Evolutionary conservation across 2,888 invertebrate species (phyloP).

Genomic region (Drosophila emarginata): DNA sequence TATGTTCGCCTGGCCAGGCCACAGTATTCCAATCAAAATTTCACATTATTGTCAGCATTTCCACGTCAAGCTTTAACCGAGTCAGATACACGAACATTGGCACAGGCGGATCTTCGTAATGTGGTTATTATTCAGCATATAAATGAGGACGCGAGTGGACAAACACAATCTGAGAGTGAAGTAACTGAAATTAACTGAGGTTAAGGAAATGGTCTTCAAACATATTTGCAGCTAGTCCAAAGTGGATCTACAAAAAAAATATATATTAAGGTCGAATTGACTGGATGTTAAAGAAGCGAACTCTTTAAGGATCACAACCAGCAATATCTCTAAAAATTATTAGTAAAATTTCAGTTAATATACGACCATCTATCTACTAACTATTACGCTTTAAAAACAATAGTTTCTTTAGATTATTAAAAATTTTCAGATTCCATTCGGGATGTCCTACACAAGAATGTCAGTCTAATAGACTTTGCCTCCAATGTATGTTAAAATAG

Average conservation of each 20-base stretch:
- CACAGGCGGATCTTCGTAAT: conserved; percentile 53
- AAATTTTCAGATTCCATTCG: conserved; percentile 77
- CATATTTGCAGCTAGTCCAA: no score
- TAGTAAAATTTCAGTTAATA: conserved; percentile 1
- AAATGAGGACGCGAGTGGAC: conserved; percentile 25
- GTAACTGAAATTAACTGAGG: neutral
- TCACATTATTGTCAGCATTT: conserved; percentile 55
- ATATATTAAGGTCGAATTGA: no score
- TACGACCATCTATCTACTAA: neutral
- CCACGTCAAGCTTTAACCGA: conserved; percentile 52
- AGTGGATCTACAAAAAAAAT: no score
- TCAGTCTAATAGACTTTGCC: conserved; percentile 79
- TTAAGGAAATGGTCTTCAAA: no score
- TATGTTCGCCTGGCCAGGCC: conserved; percentile 57
- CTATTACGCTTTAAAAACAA: neutral
- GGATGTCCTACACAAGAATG: conserved; percentile 81
- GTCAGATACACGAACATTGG: conserved; percentile 49
- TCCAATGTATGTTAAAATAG: conserved; percentile 79
- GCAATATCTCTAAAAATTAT: neutral
- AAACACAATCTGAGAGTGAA: neutral
- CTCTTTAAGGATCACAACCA: no score
- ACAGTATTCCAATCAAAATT: conserved; percentile 35
- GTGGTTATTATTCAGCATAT: conserved; percentile 66
- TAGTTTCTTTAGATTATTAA: neutral
- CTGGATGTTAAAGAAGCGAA: no score